phyloP scores from a whole-genome alignment of 2,113 vertebrate genomes.

The Cynopterus brachyotis region DNA sequence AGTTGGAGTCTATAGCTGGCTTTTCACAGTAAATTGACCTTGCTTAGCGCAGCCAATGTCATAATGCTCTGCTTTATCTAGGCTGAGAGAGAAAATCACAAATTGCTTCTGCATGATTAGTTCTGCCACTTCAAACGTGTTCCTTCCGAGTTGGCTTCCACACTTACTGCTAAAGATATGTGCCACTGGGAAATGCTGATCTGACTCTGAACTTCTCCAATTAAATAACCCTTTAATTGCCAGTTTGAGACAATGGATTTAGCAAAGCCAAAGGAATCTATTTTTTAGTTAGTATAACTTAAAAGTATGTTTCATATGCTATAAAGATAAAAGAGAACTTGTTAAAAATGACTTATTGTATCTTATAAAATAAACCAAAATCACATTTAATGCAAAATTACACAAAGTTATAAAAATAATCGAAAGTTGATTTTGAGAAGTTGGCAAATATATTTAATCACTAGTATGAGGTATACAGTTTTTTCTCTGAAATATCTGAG shows the following conservation, averaged over 20 bases:
- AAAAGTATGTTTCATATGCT: background rate
- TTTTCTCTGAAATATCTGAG: background rate
- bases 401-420: background rate
- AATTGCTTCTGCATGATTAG: constrained; percentile 91
- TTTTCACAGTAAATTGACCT: constrained; percentile 92
- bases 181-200: constrained; percentile 85
- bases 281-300: background rate
- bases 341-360: background rate
- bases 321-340: background rate
- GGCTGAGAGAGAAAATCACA: constrained; percentile 86
- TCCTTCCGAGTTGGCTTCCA: constrained; percentile 87
- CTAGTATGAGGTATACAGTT: background rate
- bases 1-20: constrained; percentile 83
- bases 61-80: constrained; percentile 88
- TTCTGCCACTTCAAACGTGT: constrained; percentile 90
- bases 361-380: background rate
- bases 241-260: background rate
- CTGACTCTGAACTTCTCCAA: constrained; percentile 79
- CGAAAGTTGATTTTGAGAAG: background rate
- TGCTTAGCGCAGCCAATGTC: constrained; percentile 84
- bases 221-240: constrained; percentile 85
- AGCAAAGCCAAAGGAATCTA: background rate
- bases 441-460: background rate
- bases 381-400: background rate
- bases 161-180: constrained; percentile 85